Evolutionary conservation across 2,113 vertebrate genomes (phyloP), one percentile per base, ranked within the genome.

Genomic region (Zosterops borbonicus): DNA sequence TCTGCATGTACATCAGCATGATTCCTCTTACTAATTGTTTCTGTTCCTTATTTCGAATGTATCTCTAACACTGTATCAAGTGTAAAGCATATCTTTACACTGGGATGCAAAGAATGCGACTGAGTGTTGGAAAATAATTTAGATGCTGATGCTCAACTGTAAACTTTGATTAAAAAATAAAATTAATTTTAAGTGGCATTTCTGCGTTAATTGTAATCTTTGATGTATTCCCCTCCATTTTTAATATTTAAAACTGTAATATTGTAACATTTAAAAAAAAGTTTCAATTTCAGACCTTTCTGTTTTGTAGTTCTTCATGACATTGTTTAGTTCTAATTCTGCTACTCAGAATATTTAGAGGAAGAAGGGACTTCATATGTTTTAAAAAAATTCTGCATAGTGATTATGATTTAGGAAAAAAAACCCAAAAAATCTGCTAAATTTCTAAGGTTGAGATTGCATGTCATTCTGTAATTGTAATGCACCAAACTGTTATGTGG

Each of bases 171-270:
- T 89, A 56, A 90, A 91, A 96, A 93, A 89, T 92, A 95, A 95
- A 97, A 91, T 82, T 75, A 79, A 84, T 96, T 96, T 92, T 15
- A 92, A 90, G 90, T 95, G 92, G 67, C 55, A 71, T 93, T 96
- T 92, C 86, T 90, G 92, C n/a, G 58, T 97, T 97, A 96, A 93
- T 96, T 96, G 94, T 96, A 94, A 90, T 97, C 90, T 96, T 95
- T 94, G 52, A 41, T 83, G 68, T 80, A 94, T 95, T 41, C 49
- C 33, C 47, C 58, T 83, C 81, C 44, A 80, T 37, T 92, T 76
- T 65, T 76, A 83, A 24, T 63, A 39, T 74, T 65, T 46, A 28
- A 77, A 77, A 93, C 7, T 1, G 2, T 50, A 56, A 56, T 53
- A 46, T 20, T 90, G 21, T 68, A 78, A 35, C 14, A 12, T 67